Percentiles rank a stretch among this genome's conserved stretches.
These are phyloP conservation scores for Leptinotarsa undecemlineata DNA, from an alignment of 1,140 invertebrate genomes.

Conservation along the genomic window DNA sequence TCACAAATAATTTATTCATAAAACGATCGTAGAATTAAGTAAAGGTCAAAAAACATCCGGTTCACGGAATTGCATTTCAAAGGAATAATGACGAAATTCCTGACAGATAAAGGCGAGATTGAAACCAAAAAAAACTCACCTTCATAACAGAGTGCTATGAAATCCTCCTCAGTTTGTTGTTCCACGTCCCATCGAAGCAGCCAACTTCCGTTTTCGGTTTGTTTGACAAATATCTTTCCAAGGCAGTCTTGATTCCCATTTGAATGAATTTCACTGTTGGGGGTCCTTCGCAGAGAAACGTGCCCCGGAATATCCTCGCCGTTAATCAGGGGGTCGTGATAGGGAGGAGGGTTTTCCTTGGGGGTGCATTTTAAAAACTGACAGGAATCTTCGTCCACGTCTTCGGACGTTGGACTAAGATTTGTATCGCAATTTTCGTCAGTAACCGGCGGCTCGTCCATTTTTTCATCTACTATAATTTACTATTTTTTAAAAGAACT, in stretches of 20 bases:
- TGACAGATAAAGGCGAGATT: not conserved
- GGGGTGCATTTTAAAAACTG: conserved; percentile 42
- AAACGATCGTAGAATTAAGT: conserved; percentile 17
- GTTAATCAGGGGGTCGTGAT: conserved; percentile 13
- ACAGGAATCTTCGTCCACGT: conserved; percentile 25
- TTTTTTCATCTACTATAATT: conserved; percentile 15
- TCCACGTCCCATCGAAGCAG: conserved; percentile 43
- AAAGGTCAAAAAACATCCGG: conserved; percentile 23
- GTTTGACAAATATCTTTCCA: conserved; percentile 36
- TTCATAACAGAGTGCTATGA: conserved; percentile 46
- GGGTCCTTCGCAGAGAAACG: conserved; percentile 26
- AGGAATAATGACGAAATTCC: not conserved
- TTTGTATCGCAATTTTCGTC: conserved; percentile 29
- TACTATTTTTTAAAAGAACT: conserved; percentile 12
- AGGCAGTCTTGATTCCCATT: conserved; percentile 24
- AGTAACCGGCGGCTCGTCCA: conserved; percentile 1
- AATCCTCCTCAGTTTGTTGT: conserved; percentile 44
- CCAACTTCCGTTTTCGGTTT: conserved; percentile 42
- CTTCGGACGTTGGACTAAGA: conserved; percentile 22
- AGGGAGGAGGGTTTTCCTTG: conserved; percentile 27
- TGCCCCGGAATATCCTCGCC: conserved; percentile 8
- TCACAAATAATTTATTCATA: conserved; percentile 16
- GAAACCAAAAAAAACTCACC: conserved; percentile 35
- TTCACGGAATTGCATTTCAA: conserved; percentile 20
- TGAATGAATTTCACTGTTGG: conserved; percentile 13